These are phyloP conservation scores for Garra rufa DNA, from an alignment of 2,113 vertebrate species.

Conservation along the genomic window DNA sequence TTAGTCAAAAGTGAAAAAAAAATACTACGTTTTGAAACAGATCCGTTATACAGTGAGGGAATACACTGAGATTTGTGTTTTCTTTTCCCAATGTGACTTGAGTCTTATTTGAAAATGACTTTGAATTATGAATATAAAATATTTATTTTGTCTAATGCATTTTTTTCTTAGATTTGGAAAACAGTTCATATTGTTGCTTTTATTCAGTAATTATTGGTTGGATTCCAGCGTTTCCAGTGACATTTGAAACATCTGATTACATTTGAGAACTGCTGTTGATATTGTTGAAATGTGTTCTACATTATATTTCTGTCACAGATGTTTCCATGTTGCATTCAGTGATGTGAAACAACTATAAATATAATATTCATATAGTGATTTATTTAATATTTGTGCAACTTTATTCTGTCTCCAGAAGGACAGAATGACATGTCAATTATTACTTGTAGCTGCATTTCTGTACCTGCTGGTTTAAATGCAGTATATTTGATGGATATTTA, in stretches of 20 bases:
- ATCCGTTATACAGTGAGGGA: not conserved
- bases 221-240: not conserved
- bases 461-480: not conserved
- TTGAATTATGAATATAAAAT: not conserved
- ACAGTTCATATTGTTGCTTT: not conserved
- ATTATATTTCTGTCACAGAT: not conserved
- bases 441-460: not conserved
- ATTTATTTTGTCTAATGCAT: not conserved
- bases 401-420: not conserved
- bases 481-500: not conserved
- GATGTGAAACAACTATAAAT: not conserved
- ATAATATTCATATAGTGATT: not conserved
- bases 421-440: not conserved
- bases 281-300: not conserved
- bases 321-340: not conserved
- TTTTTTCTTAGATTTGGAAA: not conserved
- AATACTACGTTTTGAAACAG: not conserved
- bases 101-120: not conserved
- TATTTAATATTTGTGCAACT: not conserved
- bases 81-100: not conserved
- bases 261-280: not conserved
- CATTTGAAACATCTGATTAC: not conserved
- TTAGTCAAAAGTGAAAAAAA: not conserved
- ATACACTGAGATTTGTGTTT: not conserved
- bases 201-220: not conserved